Evolutionary conservation across 2,888 invertebrate genomes (phyloP).

Genomic region (Nysson spinosus): DNA sequence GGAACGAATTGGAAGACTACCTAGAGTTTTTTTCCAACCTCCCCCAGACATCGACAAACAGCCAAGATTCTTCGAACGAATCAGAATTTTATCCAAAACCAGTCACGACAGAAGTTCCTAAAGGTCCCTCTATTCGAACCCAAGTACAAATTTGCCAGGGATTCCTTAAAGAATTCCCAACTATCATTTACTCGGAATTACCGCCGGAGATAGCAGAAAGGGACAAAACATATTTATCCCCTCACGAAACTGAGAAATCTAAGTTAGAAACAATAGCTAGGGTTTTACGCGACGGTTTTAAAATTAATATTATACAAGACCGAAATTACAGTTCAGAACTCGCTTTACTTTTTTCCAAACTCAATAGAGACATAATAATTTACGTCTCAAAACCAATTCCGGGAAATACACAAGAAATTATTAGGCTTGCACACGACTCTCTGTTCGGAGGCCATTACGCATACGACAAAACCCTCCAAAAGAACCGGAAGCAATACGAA

Average conservation of each 20-base stretch:
- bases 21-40: too few relatives aligned
- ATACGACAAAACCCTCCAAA: background rate
- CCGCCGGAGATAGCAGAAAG: background rate
- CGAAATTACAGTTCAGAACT: background rate
- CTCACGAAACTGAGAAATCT: too few relatives aligned
- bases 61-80: too few relatives aligned
- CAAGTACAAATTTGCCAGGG: too few relatives aligned
- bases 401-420: background rate
- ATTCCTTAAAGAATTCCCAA: background rate
- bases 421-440: background rate
- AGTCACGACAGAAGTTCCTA: too few relatives aligned
- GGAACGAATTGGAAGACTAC: too few relatives aligned
- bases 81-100: too few relatives aligned
- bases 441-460: slow-evolving; percentile 3
- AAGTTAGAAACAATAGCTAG: background rate
- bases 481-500: background rate
- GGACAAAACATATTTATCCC: background rate
- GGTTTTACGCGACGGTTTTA: background rate
- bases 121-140: too few relatives aligned
- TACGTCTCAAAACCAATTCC: background rate
- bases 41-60: too few relatives aligned
- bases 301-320: background rate
- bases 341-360: background rate
- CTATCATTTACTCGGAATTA: background rate
- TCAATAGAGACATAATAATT: background rate